Conservation (phyloP, 2,113 vertebrate genomes). For the Zapornia atra region DNA sequence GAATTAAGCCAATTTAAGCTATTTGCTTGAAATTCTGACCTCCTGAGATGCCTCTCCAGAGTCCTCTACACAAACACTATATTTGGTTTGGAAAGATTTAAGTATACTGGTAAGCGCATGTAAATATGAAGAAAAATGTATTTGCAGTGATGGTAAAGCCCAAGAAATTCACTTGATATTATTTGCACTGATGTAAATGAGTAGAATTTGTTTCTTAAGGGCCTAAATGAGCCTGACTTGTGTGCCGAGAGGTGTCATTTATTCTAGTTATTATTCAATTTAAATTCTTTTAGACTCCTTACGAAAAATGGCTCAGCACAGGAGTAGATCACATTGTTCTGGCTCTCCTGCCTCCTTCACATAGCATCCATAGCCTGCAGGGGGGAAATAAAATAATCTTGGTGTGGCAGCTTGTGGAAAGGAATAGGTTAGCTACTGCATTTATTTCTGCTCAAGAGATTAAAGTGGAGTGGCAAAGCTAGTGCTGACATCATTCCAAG, state of each 20-base stretch:
- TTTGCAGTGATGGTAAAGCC: background rate
- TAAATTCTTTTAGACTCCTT: background rate
- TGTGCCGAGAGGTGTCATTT: background rate
- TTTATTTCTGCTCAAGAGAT: constrained; percentile 27
- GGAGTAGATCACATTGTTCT: background rate
- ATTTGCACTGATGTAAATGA: background rate
- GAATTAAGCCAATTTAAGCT: background rate
- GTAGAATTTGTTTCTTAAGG: background rate
- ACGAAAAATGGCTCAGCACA: background rate
- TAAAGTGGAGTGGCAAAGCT: background rate
- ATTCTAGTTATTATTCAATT: background rate
- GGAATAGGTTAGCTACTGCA: background rate
- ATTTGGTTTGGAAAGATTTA: background rate
- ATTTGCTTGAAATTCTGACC: background rate
- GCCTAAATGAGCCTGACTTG: background rate
- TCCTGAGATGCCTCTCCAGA: background rate
- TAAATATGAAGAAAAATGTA: background rate
- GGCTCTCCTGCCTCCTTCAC: background rate
- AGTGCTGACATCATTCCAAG: constrained; percentile 45
- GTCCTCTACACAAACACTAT: background rate
- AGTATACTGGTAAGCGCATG: background rate
- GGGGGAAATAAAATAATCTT: constrained; percentile 5
- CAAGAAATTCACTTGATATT: background rate
- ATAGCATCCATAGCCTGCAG: background rate
- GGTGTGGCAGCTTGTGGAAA: background rate